Conservation (phyloP, 2,797 vertebrate genomes). For the Amazonetta brasiliensis region DNA sequence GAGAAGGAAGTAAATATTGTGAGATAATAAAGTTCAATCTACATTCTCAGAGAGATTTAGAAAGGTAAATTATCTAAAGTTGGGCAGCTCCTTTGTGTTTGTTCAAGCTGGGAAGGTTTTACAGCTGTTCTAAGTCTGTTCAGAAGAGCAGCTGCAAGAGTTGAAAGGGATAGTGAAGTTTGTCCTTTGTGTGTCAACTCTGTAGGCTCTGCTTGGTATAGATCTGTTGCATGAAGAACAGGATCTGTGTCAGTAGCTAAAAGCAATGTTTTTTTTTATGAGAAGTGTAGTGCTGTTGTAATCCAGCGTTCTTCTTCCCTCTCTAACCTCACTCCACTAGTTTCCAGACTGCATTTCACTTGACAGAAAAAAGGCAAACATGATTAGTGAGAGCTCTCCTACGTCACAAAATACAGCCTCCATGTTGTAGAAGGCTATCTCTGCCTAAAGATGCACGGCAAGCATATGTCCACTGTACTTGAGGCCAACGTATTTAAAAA, state of each 20-base stretch:
- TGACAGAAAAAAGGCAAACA: not conserved
- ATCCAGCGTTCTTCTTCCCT: not conserved
- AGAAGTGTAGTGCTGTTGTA: not conserved
- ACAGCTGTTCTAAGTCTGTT: not conserved
- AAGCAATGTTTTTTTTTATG: not conserved
- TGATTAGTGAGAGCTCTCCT: not conserved
- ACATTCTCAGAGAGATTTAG: not conserved
- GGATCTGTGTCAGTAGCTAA: not conserved
- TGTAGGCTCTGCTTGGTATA: rapidly evolving
- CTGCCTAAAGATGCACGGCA: not conserved
- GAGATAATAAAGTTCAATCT: not conserved
- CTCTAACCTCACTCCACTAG: not conserved
- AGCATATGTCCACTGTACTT: not conserved
- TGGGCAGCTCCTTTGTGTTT: not conserved
- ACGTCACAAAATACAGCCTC: not conserved
- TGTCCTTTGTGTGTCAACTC: rapidly evolving
- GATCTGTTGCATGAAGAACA: not conserved
- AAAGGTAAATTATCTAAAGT: not conserved
- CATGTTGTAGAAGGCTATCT: not conserved
- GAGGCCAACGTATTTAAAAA: not conserved
- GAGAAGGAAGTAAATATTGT: not conserved
- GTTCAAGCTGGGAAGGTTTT: not conserved
- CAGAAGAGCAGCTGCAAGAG: not conserved
- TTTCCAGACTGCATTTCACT: not conserved
- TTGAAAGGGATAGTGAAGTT: not conserved